Conservation (phyloP, 2,797 vertebrate genomes). For the Telmatherina bonti region DNA sequence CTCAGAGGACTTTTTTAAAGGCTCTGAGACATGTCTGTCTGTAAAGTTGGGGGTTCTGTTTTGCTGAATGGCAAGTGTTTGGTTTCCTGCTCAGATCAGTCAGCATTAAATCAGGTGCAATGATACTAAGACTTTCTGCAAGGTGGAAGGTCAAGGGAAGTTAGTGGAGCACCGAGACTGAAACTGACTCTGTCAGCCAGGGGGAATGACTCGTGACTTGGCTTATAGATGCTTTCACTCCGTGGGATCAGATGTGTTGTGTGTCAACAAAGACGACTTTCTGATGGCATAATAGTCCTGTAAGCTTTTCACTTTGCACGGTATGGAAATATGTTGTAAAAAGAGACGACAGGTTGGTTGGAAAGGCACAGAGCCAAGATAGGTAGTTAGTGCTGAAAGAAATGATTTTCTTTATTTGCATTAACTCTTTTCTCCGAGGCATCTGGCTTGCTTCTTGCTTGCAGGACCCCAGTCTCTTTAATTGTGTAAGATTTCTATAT, state of each 20-base stretch:
- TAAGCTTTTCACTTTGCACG: neutral
- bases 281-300: neutral
- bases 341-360: neutral
- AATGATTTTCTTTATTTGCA: neutral
- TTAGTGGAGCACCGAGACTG: constrained; percentile 33
- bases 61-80: constrained; percentile 73
- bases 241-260: constrained; percentile 12
- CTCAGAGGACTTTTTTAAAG: constrained; percentile 22
- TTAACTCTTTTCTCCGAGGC: too few relatives aligned
- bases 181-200: constrained; percentile 31
- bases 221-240: constrained; percentile 13
- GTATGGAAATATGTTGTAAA: neutral
- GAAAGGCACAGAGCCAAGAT: neutral
- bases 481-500: neutral
- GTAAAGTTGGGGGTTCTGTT: constrained; percentile 48
- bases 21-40: constrained; percentile 28
- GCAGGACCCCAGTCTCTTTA: neutral
- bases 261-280: neutral
- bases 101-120: constrained; percentile 67
- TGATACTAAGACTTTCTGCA: constrained; percentile 57
- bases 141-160: constrained; percentile 66
- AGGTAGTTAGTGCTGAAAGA: neutral
- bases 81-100: constrained; percentile 73
- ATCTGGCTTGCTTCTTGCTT: neutral
- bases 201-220: constrained; percentile 15